Base-by-base conservation (phyloP, 2,113 vertebrate genomes). In the Heteronetta atricapilla region DNA sequence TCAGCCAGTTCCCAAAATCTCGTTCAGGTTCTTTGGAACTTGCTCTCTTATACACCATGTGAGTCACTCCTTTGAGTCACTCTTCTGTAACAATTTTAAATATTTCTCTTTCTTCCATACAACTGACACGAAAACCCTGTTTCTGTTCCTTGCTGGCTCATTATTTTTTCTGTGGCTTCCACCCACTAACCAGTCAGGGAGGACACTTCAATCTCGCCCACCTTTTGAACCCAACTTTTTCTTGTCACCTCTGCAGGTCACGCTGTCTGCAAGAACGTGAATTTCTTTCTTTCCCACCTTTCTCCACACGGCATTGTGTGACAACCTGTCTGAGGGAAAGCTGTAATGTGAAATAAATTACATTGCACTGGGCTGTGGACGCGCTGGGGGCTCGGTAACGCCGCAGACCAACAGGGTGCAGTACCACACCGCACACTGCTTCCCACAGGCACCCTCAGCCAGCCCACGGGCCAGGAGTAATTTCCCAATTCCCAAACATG, bases 341-440 rank as follows among this genome's bases (percentile, higher is more conserved):
- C 55, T 80, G 86, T 82, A 58, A 62, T 70, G 64, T 64, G 38
- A 82, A 86, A 78, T 13, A 62, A 87, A 72, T 68, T 82, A 79
- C 40, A 17, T 88, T 28, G 62, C 13, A 2, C n/a, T 66, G 31
- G 62, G 12, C 53, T 46, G 50, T 42, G 48, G 70, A 52, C 13
- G 55, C 22, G 60, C 3, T 21, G 56, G 69, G 87, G 60, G 46
- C 90, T 92, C 34, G 10, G 58, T 95, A 91, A 91, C 0, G 0
- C 46, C 28, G 19, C 44, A 56, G 60, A 93, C 97, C 96, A 88
- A 96, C 82, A 98, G 98, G 93, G 98, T 82, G 97, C 97, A 98
- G 96, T 96, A 96, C 96, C 76, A 74, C 77, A 82, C 97, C 77
- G 90, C 87, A 56, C 0, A 23, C 84, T 33, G 70, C 15, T 28